Evolutionary conservation across 2,113 vertebrate genomes (phyloP).

Genomic region (Chaetorhynchus papuensis): DNA sequence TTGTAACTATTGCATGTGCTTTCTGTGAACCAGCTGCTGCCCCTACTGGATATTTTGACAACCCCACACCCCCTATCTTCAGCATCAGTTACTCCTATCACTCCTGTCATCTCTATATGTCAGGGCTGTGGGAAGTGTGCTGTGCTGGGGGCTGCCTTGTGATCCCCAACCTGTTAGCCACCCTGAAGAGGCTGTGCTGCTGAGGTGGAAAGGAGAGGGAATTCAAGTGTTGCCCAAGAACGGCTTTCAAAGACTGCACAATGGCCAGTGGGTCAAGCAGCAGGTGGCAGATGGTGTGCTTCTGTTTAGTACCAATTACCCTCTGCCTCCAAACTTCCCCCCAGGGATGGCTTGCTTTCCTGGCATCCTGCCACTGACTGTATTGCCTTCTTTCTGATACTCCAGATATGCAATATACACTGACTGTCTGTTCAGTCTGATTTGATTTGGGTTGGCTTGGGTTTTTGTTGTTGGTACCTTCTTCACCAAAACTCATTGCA

Average conservation of each 20-base stretch:
- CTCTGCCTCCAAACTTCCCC: not conserved
- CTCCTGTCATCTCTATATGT: not conserved
- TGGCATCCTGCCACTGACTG: not conserved
- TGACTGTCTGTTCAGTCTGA: not conserved
- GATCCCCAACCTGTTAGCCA: not conserved
- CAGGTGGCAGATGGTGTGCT: not conserved
- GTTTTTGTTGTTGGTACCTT: not conserved
- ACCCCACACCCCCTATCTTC: not conserved
- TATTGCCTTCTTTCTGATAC: not conserved
- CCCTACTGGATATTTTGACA: not conserved
- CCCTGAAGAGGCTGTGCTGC: not conserved
- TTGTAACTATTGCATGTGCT: not conserved
- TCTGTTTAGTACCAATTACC: not conserved
- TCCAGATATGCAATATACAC: accelerated
- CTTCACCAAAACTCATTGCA: not conserved
- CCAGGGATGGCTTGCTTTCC: not conserved
- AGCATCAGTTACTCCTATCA: not conserved
- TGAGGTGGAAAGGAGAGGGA: not conserved
- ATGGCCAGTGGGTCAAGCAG: not conserved
- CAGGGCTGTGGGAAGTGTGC: not conserved
- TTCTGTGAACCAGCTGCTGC: not conserved
- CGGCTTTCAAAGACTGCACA: not conserved
- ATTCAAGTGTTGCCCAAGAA: not conserved
- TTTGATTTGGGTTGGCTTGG: not conserved
- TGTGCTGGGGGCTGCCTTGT: not conserved